Evolutionary conservation across 2,888 invertebrate genomes (phyloP).

Genomic region (Agrochola macilenta): DNA sequence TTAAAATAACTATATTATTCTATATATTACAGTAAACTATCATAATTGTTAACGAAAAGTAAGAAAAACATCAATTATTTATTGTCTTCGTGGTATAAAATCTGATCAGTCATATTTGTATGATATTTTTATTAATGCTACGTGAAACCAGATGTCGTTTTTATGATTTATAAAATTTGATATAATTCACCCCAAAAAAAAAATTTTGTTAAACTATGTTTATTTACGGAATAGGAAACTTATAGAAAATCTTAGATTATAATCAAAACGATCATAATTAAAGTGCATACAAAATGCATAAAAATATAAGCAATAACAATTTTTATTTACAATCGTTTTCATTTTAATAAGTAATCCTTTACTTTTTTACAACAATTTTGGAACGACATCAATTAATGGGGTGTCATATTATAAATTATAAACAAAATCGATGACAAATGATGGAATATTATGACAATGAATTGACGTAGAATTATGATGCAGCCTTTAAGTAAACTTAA

Average conservation of each 20-base stretch:
- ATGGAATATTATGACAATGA: constrained; percentile 63
- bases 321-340: constrained; percentile 40
- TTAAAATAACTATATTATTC: constrained; percentile 71
- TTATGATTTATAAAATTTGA: constrained; percentile 2
- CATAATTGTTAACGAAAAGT: constrained; percentile 62
- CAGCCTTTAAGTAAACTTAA: constrained; percentile 73
- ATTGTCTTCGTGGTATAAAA: constrained; percentile 62
- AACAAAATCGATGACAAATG: constrained; percentile 62
- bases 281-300: constrained; percentile 2
- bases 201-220: not conserved
- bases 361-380: constrained; percentile 45
- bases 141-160: constrained; percentile 41
- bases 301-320: constrained; percentile 32
- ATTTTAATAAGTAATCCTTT: constrained; percentile 40
- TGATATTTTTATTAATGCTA: constrained; percentile 59
- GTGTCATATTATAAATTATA: constrained; percentile 57
- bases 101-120: constrained; percentile 66
- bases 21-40: constrained; percentile 74
- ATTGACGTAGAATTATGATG: constrained; percentile 59
- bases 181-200: not conserved
- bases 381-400: constrained; percentile 60
- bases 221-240: not conserved
- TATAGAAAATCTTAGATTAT: not conserved
- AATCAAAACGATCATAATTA: constrained; percentile 41
- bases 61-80: constrained; percentile 65